These are phyloP conservation scores for Hyaena hyaena DNA, from an alignment of 2,113 vertebrate species.

Conservation along the genomic window DNA sequence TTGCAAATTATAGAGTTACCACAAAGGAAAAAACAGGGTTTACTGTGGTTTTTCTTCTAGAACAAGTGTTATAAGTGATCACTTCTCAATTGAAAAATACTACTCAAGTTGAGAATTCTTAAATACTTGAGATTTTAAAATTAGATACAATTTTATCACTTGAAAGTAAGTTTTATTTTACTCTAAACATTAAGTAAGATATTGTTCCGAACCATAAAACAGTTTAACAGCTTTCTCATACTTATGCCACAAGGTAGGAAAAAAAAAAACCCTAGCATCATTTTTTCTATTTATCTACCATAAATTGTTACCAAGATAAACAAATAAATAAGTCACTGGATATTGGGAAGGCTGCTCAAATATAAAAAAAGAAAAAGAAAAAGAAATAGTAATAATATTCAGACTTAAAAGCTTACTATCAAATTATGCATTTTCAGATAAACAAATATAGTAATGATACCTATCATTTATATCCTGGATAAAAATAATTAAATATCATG, in stretches of 20 bases:
- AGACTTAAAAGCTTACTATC: slow-evolving; percentile 14
- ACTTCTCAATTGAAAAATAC: neutral
- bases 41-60: neutral
- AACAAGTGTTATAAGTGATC: neutral
- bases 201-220: slow-evolving; percentile 15
- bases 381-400: neutral
- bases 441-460: neutral
- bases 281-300: neutral
- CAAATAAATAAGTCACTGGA: neutral
- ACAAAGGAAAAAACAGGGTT: neutral
- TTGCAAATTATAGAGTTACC: neutral
- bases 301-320: neutral
- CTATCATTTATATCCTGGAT: neutral
- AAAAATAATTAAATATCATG: slow-evolving; percentile 22
- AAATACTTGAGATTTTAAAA: neutral
- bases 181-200: neutral
- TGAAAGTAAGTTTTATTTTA: slow-evolving; percentile 40
- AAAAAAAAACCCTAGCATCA: neutral
- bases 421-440: neutral
- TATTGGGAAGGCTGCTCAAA: neutral
- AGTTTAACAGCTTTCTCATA: neutral
- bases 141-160: neutral
- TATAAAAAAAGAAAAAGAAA: neutral
- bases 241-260: neutral
- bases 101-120: neutral